Evolutionary conservation across 2,888 invertebrate species (phyloP), one percentile per base, ranked within the genome.

Genomic region (Eilema caniola): DNA sequence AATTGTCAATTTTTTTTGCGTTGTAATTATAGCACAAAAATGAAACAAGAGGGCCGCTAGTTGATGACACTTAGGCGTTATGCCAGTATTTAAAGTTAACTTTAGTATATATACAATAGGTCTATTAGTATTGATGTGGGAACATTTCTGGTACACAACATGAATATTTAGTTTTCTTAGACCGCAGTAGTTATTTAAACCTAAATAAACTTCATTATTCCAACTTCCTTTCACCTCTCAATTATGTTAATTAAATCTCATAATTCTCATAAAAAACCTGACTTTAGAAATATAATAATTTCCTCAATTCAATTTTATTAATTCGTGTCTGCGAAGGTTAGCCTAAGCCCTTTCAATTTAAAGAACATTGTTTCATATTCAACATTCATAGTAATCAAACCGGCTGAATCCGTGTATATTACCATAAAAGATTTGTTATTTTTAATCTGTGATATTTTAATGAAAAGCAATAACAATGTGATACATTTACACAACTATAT

Each of bases 301-400:
- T 81, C 81, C 81, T 83, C 83, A 81, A 81, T 83, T 79, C 75
- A 63, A 71, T 79, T 79, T 70, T 66, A 59, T 65, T 71, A 64
- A 62, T 69, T 71, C 64, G 28, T 23, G n/a, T 24, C 61, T 28
- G 62, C 56, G 81, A 82, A 81, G 81, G 81, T 71, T 78, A 67
- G 47, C 33, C 61, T 68, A 69, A 78, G 66, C 76, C 74, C 74
- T 80, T 75, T 76, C 70, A 57, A 66, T 71, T 67, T 64, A 60
- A 69, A 66, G 23, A 72, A 67, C 57, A 57, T n/a, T 57, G n/a
- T 63, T 31, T 33, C 28, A n/a, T 56, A 24, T 62, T 31, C n/a
- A 47, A 47, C 28, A 47, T 23, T 41, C 41, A 12, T 60, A 41
- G 3, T 16, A 41, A 60, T 41, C n/a, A 16, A 60, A n/a, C 61